phyloP scores from a whole-genome alignment of 1,140 invertebrate species.

The Thaumetopoea pityocampa region DNA sequence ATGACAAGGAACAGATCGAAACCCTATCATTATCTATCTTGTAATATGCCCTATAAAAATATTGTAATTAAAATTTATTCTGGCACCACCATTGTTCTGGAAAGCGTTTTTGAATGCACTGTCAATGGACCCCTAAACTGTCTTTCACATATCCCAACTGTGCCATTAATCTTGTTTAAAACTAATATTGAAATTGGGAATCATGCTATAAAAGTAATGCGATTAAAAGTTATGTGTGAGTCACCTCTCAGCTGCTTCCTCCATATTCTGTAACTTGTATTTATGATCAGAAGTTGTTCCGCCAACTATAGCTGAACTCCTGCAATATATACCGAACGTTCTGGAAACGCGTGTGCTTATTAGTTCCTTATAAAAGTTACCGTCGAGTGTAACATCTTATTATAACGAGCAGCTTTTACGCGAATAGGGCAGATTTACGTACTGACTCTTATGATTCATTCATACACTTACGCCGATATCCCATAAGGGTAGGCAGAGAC shows the following conservation, averaged over 20 bases:
- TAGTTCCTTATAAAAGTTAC: conserved; percentile 38
- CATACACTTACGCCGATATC: too few species aligned
- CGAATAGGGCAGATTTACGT: conserved; percentile 38
- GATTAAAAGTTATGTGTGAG: conserved; percentile 1
- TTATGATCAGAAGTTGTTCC: conserved; percentile 23
- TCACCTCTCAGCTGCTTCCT: conserved; percentile 4
- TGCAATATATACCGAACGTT: conserved; percentile 22
- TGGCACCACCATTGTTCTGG: too few species aligned
- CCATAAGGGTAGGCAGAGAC: too few species aligned
- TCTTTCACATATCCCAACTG: too few species aligned
- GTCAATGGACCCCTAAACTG: too few species aligned
- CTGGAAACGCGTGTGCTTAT: conserved; percentile 20
- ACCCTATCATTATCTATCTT: too few species aligned
- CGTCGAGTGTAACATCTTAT: conserved; percentile 37
- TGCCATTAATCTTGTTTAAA: neutral
- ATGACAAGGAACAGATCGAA: too few species aligned
- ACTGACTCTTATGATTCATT: too few species aligned
- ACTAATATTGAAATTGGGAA: too few species aligned
- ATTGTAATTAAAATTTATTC: too few species aligned
- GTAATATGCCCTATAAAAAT: too few species aligned
- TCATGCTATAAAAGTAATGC: conserved; percentile 1
- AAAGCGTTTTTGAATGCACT: too few species aligned
- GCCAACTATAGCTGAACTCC: conserved; percentile 16
- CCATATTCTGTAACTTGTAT: conserved; percentile 19
- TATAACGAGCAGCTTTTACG: conserved; percentile 32